phyloP scores from a whole-genome alignment of 2,888 invertebrate genomes.

The Bombyx huttoni region DNA sequence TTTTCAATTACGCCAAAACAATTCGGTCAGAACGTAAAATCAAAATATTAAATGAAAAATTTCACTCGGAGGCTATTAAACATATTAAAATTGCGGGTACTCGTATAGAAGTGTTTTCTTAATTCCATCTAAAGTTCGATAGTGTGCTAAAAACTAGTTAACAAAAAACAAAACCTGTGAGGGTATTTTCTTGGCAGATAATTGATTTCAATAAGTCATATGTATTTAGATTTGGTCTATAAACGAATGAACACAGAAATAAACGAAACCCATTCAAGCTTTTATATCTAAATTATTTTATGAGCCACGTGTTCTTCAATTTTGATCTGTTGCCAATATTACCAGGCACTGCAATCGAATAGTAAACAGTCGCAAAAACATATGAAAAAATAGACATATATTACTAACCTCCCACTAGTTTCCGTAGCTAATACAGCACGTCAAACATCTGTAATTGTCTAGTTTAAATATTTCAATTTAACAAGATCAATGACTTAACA shows the following conservation, averaged over 20 bases:
- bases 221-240: too few species aligned
- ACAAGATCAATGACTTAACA: not conserved
- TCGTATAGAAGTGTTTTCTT: too few species aligned
- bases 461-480: not conserved
- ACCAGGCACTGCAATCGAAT: not conserved
- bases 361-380: not conserved
- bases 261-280: not conserved
- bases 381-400: not conserved
- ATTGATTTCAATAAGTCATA: too few species aligned
- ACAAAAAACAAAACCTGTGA: too few species aligned
- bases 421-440: not conserved
- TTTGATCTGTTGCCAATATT: not conserved
- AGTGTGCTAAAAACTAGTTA: too few species aligned
- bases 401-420: slow-evolving; percentile 1
- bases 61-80: too few species aligned
- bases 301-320: not conserved
- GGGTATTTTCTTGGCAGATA: too few species aligned
- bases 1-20: too few species aligned
- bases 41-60: too few species aligned
- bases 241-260: not conserved
- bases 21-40: too few species aligned
- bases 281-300: not conserved
- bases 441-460: not conserved
- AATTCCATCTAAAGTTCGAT: too few species aligned
- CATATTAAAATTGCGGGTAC: too few species aligned